Evolutionary conservation across 2,797 vertebrate species (phyloP).

Genomic region (Phaenicophaeus curvirostris): DNA sequence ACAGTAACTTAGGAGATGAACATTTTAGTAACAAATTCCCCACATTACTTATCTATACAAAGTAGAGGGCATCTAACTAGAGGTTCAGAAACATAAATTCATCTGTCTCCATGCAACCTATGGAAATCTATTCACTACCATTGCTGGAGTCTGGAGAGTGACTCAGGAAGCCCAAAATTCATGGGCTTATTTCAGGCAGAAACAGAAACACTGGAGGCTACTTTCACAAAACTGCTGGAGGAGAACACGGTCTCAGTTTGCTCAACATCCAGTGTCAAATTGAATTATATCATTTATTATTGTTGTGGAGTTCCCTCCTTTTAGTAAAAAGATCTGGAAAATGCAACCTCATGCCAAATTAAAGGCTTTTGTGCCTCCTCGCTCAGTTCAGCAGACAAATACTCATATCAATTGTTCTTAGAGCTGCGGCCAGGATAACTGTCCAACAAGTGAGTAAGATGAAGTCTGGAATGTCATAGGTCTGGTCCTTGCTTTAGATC

Average conservation of each 20-base stretch:
- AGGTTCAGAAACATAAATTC: not conserved
- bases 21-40: not conserved
- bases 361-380: not conserved
- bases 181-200: not conserved
- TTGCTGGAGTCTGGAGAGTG: not conserved
- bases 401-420: not conserved
- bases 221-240: not conserved
- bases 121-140: not conserved
- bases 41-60: not conserved
- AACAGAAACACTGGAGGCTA: not conserved
- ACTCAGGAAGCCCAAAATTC: not conserved
- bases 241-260: not conserved
- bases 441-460: not conserved
- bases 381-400: not conserved
- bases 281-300: not conserved
- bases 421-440: not conserved
- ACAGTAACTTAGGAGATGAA: not conserved
- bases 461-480: not conserved
- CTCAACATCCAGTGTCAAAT: not conserved
- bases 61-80: not conserved
- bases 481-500: not conserved
- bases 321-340: conserved; percentile 3
- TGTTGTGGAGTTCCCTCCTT: not conserved
- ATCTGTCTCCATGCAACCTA: not conserved
- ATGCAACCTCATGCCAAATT: not conserved